Evolutionary conservation across 2,888 invertebrate species (phyloP).

Genomic region (Pterostichus madidus): DNA sequence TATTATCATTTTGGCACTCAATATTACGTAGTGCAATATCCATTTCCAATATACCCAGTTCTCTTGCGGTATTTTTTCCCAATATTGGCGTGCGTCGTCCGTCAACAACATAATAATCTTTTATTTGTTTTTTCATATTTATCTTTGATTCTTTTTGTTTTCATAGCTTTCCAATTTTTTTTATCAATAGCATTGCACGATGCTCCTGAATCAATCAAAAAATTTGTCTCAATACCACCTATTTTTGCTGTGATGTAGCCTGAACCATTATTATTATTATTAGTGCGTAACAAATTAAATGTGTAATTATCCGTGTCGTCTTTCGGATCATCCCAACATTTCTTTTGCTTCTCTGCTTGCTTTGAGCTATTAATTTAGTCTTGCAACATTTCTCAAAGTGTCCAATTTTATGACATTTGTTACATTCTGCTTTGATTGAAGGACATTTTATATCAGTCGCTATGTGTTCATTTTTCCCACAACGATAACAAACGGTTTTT

Average conservation of each 20-base stretch:
- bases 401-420: slow-evolving; percentile 2
- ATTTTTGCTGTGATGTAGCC: too few relatives aligned
- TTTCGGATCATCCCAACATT: too few relatives aligned
- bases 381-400: slow-evolving; percentile 11
- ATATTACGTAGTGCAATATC: slow-evolving; percentile 17
- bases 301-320: too few relatives aligned
- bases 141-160: slow-evolving; percentile 1
- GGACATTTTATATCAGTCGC: not conserved
- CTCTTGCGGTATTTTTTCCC: slow-evolving; percentile 2
- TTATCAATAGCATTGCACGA: slow-evolving; percentile 6
- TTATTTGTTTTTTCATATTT: slow-evolving; percentile 6
- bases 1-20: not conserved
- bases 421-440: slow-evolving; percentile 7
- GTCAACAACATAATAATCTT: slow-evolving; percentile 3
- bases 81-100: not conserved
- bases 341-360: too few relatives aligned
- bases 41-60: slow-evolving; percentile 15
- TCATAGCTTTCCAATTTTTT: slow-evolving; percentile 4
- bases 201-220: slow-evolving; percentile 13
- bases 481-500: not conserved
- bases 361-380: slow-evolving; percentile 1
- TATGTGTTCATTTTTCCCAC: not conserved
- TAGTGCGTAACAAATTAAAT: too few relatives aligned
- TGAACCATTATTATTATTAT: too few relatives aligned
- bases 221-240: slow-evolving; percentile 2